Base-by-base conservation (phyloP, 2,113 vertebrate genomes). In the Misgurnus mizolepis region DNA sequence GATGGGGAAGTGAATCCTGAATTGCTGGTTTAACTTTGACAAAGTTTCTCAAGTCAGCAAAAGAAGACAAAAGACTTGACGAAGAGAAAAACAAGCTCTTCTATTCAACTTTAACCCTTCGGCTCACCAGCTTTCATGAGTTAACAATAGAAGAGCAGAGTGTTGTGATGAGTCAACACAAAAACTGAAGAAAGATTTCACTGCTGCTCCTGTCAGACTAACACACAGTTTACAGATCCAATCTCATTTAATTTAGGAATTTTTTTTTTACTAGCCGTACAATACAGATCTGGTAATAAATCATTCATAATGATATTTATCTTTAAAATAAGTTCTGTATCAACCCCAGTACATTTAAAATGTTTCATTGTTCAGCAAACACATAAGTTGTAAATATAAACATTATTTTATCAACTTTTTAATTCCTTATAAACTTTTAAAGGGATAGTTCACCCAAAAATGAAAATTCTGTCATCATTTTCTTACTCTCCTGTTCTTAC, bases 11-110 rank as follows among this genome's bases (percentile, higher is more conserved):
- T 18, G 86, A 87, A 84, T 87, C 90, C 90, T 88, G 90, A 79
- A 86, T 88, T 85, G 86, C 90, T 89, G 90, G 90, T 90, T 93
- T 91, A 93, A 91, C 87, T 91, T 88, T 91, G 76, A 85, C 81
- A 65, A 41, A 68, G 74, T 89, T 91, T 89, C 91, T 92, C 90
- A 87, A 93, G 92, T 93, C 92, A 93, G 92, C 92, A 93, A 93
- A 93, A 92, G 92, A 88, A 91, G 90, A 93, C 91, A 92, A 93
- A 92, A 88, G 91, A 74, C 71, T 62, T 70, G 71, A 53, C 66
- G 77, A 74, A 74, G 80, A 61, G 61, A 17, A 80, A 62, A 50
- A 74, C 66, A 65, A 68, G 71, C 71, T 80, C 60, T 72, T 77
- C 72, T 80, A 76, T 85, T 85, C 77, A 82, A 55, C 56, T 43